Evolutionary conservation across 2,888 invertebrate genomes (phyloP), one percentile per base, ranked within the genome.

Genomic region (Leistus spinibarbis): DNA sequence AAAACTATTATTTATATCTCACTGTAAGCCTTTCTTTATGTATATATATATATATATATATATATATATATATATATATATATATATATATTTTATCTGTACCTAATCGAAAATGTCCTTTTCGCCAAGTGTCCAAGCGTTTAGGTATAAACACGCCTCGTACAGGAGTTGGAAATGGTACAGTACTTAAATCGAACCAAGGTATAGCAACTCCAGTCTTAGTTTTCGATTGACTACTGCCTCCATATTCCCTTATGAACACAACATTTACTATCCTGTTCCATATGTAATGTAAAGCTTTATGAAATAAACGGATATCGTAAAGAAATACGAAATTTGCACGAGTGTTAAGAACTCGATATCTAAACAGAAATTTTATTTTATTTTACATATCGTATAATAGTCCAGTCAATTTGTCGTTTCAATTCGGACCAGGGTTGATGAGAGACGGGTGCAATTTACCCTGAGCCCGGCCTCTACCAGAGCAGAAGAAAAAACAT

Each of bases 251-350:
- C 65, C 89, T 88, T 13, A 95, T 85, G 78, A 95, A 95, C 5
- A 95, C 84, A 0, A 93, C 91, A 79, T 93, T 92, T 17, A 94
- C 89, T 65, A 95, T 90, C 77, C 92, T 88, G 77, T 91, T 92
- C 95, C 95, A 95, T 13, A 95, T 83, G 80, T 92, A 92, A 80
- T 91, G 89, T 77, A 92, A 85, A 3, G 91, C 88, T 77, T 88
- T 87, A 68, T 87, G 86, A 79, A 94, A 91, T 1, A 95, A 85
- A 3, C 92, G 86, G 76, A 87, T 85, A 83, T 95, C 94, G 82
- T 93, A 88, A 0, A 94, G 85, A 75, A 95, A 84, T 54, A 95
- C 85, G 81, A 90, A 95, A 79, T 90, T 91, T 0, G 91, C 90
- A 80, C 91, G 88, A 0, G 93, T 91, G 81, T 94, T 90, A 60